These are phyloP conservation scores for Apteryx mantelli DNA, from an alignment of 2,113 vertebrate species.

Conservation along the genomic window DNA sequence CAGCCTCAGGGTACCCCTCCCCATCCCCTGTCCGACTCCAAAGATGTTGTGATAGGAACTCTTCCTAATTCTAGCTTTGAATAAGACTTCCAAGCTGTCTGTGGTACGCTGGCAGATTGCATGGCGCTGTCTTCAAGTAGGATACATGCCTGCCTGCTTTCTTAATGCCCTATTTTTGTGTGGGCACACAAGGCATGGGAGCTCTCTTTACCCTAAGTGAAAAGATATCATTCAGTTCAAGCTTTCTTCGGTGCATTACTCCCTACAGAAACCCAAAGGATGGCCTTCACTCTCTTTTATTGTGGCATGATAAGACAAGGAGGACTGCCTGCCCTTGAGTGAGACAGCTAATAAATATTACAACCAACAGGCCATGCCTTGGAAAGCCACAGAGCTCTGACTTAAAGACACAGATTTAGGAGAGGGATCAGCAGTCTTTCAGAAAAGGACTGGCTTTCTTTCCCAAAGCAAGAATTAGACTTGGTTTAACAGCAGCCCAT, in stretches of 20 bases:
- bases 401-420: background rate
- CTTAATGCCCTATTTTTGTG: background rate
- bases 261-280: background rate
- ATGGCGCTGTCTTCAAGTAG: background rate
- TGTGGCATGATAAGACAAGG: background rate
- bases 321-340: background rate
- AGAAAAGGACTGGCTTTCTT: background rate
- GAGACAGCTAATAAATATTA: background rate
- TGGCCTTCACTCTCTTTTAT: background rate
- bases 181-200: background rate
- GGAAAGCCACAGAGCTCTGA: background rate
- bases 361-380: background rate
- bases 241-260: background rate
- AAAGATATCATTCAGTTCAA: background rate
- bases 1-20: background rate
- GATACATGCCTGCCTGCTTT: background rate
- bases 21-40: background rate
- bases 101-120: background rate
- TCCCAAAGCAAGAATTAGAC: background rate
- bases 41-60: background rate
- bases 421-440: background rate
- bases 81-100: background rate
- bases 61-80: background rate
- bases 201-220: background rate
- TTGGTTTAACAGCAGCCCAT: too few relatives aligned